phyloP scores from a whole-genome alignment of 2,888 invertebrate genomes.

The Incurvaria masculella region DNA sequence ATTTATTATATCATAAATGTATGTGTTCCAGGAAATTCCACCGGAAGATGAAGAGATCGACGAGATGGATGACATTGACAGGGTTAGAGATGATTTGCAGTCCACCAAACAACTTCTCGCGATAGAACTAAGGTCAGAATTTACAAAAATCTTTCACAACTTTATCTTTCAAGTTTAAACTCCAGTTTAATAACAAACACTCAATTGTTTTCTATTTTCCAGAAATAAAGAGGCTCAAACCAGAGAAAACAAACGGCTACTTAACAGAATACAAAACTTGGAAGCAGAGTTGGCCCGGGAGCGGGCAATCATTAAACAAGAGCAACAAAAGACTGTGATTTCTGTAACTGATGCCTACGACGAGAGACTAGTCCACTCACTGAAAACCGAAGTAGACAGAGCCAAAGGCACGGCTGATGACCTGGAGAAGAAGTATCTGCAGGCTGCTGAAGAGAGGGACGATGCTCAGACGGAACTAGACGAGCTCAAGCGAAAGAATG shows the following conservation, averaged over 20 bases:
- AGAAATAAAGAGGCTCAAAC: conserved; percentile 83
- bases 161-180: too few species aligned
- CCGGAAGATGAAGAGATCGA: conserved; percentile 71
- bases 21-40: conserved; percentile 9
- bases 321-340: conserved; percentile 51
- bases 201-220: conserved; percentile 12
- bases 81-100: conserved; percentile 85
- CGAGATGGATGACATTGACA: conserved; percentile 90
- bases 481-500: conserved; percentile 74
- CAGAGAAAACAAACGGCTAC: conserved; percentile 80
- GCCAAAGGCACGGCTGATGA: conserved; percentile 77
- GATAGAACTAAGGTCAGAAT: conserved; percentile 63
- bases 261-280: conserved; percentile 73
- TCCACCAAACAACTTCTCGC: conserved; percentile 90
- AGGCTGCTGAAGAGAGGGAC: conserved; percentile 73
- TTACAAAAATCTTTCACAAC: too few species aligned
- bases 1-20: too few species aligned
- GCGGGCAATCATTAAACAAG: conserved; percentile 52
- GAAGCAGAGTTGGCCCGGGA: conserved; percentile 80
- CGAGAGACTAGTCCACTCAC: conserved; percentile 62
- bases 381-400: conserved; percentile 73
- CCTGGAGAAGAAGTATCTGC: conserved; percentile 74
- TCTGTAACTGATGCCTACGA: conserved; percentile 58
- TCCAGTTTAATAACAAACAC: too few species aligned
- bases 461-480: conserved; percentile 72